Evolutionary conservation across 2,888 invertebrate species (phyloP), one percentile per base, ranked within the genome.

Genomic region (Synergus umbraculus): DNA sequence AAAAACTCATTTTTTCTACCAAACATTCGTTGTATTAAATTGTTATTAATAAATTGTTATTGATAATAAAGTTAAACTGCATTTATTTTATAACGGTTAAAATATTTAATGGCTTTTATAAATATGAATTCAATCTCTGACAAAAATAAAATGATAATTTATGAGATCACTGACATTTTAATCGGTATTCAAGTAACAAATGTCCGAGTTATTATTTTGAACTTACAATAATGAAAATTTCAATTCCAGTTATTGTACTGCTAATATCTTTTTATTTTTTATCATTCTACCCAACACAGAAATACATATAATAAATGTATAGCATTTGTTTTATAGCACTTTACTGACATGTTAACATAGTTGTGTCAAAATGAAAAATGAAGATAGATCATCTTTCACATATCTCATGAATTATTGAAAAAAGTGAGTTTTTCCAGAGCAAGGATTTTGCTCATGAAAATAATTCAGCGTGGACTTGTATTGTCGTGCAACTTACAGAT

Each of bases 401-500:
- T 9, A n/a, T 12, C 12, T 12, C 4, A 60, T 69, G 8, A 67
- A 22, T 22, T 22, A 44, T 46, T 46, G 13, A 10, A 37, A 37
- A 73, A 73, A 54, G 54, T 73, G 37, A 73, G 41, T 73, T 73
- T 73, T 54, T 73, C n/a, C 41, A 37, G n/a, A 10, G 29, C 13
- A 46, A 10, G 22, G 3, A n/a, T 54, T 54, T 37, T n/a, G 15
- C 49, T 10, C n/a, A 54, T 73, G 73, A 54, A 54, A 73, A 37
- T 73, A 73, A 73, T 73, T 54, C 73, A 73, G 73, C 73, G 54
- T 73, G 73, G 54, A 73, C 73, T 54, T 73, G 54, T 73, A 54
- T 54, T 10, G 54, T 54, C 41, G 73, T 73, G 73, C 54, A 73
- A 54, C 54, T 73, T 67, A 46, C 67, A 67, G 15, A 67, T 46